Base-by-base conservation (phyloP, 2,113 vertebrate genomes). In the Eulacestoma nigropectus region DNA sequence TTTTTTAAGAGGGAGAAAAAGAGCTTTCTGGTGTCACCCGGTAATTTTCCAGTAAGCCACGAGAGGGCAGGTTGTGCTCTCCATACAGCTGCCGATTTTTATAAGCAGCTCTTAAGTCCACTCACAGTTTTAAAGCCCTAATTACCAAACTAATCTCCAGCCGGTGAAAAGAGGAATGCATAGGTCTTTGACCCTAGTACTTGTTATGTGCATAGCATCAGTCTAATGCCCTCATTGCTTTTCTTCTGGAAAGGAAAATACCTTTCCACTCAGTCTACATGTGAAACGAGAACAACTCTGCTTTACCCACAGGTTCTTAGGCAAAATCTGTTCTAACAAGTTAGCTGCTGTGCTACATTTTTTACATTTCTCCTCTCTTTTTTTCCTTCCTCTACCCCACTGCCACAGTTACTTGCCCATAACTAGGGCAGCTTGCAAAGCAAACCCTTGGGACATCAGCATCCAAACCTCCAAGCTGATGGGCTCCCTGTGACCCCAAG, bases 11-110 rank as follows among this genome's bases (percentile, higher is more conserved):
- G 46, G 7, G 7, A 84, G 39, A 23, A 4, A 29, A 44, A 16
- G 2, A 64, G 23, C 9, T 62, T 73, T 35, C 56, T 15, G 18
- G 29, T 4, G 16, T 42, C 59, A 55, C 9, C 56, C 56, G 79
- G 97, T 91, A 89, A 87, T 97, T 96, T 96, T 92, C 69, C 46
- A 63, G 67, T 9, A 47, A 56, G 82, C 95, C 98, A 83, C 97
- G 35, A 97, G 98, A 98, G 98, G 97, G 97, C 97, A 97, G 87
- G 67, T 87, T 95, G 89, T 87, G 76, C 47, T 93, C 93, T 90
- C 73, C 19, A 18, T 44, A 39, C 49, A 41, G 79, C 42, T 53
- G 26, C 41, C 7, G 32, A 37, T 41, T 16, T 56, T 63, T 13
- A 33, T 20, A 59, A 86, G 83, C 53, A 64, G 13, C 14, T n/a